A percentile compares a stretch with the other conserved stretches of the same genome.
Conservation (phyloP, 2,888 invertebrate species). For the Zaprionus bogoriensis region DNA sequence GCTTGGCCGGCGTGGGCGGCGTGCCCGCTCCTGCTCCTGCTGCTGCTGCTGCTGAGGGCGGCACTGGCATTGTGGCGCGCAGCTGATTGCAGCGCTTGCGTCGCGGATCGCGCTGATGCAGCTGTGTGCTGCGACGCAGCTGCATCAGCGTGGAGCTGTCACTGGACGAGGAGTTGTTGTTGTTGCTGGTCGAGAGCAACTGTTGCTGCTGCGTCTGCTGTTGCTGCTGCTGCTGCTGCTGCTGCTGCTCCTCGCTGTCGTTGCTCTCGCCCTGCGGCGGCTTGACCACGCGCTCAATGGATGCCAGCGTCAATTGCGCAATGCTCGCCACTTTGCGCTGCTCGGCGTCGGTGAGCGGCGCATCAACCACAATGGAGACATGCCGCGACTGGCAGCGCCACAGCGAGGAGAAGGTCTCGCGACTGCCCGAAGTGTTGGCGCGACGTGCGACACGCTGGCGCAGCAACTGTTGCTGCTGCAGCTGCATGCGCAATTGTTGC, state of each 20-base stretch:
- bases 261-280: conserved; percentile 8
- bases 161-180: background rate
- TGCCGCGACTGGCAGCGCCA: conserved; percentile 55
- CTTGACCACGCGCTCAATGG: conserved; percentile 50
- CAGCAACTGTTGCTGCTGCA: conserved; percentile 2
- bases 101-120: conserved; percentile 22
- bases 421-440: conserved; percentile 16
- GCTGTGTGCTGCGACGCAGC: conserved; percentile 15
- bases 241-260: background rate
- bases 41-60: background rate
- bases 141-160: background rate
- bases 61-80: conserved; percentile 55
- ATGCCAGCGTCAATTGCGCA: conserved; percentile 36
- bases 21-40: background rate
- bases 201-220: background rate
- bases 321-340: conserved; percentile 45
- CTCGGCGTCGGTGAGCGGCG: conserved; percentile 35
- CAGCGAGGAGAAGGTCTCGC: conserved; percentile 11
- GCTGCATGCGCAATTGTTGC: background rate
- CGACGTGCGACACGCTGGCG: conserved; percentile 17
- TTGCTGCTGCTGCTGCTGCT: background rate
- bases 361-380: conserved; percentile 60
- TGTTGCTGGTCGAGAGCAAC: too few relatives aligned
- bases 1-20: conserved; percentile 21
- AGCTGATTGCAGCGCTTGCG: conserved; percentile 36